Evolutionary conservation across 2,888 invertebrate species (phyloP).

Genomic region (Mythimna loreyi): DNA sequence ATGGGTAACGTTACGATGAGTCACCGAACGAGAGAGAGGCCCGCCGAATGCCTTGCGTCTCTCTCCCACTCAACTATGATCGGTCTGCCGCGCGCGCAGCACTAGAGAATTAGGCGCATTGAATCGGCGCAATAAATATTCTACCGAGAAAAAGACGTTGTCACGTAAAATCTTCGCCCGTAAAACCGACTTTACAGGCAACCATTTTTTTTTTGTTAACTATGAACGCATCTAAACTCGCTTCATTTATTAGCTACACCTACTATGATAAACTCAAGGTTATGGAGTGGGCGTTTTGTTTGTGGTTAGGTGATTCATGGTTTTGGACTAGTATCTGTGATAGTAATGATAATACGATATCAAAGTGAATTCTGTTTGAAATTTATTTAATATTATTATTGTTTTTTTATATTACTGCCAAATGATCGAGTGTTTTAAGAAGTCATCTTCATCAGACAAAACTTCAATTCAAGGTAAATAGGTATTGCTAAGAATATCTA

Average conservation of each 20-base stretch:
- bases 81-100: too few species aligned
- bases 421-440: background rate
- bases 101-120: too few species aligned
- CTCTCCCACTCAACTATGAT: too few species aligned
- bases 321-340: too few species aligned
- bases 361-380: background rate
- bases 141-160: too few species aligned
- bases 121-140: too few species aligned
- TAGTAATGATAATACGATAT: background rate
- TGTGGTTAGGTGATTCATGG: slow-evolving; percentile 13
- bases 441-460: too few species aligned
- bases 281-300: background rate
- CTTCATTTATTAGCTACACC: background rate
- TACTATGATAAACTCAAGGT: slow-evolving; percentile 19
- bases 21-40: too few species aligned
- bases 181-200: too few species aligned
- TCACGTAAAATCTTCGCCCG: too few species aligned
- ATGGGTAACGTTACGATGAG: too few species aligned
- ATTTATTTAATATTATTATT: background rate
- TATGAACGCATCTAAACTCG: slow-evolving; percentile 20
- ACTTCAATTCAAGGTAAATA: slow-evolving; percentile 7
- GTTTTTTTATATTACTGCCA: background rate
- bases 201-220: background rate
- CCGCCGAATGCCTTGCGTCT: too few species aligned
- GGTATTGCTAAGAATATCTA: background rate